A percentile compares a stretch with the other conserved stretches of the same genome.
Evolutionary conservation across 37 sponge, comb jelly and placozoan species (phyloP).

Genomic region (Axinella damicornis): DNA sequence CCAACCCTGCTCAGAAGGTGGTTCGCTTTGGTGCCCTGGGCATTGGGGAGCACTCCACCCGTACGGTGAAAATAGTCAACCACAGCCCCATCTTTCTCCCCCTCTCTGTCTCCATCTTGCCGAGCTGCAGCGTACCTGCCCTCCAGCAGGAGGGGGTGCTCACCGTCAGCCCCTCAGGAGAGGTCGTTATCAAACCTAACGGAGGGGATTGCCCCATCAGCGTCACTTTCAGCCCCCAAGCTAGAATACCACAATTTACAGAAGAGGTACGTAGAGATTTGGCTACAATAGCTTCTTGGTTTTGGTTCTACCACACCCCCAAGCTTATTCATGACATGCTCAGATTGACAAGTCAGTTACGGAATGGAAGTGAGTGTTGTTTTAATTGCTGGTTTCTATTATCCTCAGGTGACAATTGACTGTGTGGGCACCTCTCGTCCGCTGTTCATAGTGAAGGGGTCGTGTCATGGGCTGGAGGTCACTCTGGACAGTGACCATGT

Average conservation of each 20-base stretch:
- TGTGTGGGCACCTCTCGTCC: conserved; percentile 78
- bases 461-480: conserved; percentile 89
- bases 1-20: conserved; percentile 76
- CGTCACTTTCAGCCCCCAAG: conserved; percentile 78
- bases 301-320: too few relatives aligned
- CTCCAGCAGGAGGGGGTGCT: conserved; percentile 69
- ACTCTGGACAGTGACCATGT: conserved; percentile 81
- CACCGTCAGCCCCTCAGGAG: conserved; percentile 61
- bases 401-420: conserved; percentile 85
- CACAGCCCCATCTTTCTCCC: conserved; percentile 75
- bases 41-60: conserved; percentile 49
- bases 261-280: conserved; percentile 73
- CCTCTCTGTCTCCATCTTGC: conserved; percentile 66
- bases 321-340: too few relatives aligned
- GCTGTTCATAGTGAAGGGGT: conserved; percentile 88
- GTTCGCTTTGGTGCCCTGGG: conserved; percentile 90
- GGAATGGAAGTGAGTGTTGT: too few relatives aligned
- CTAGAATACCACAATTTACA: conserved; percentile 83
- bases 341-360: too few relatives aligned
- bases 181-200: conserved; percentile 79
- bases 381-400: too few relatives aligned
- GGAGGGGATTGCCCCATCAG: conserved; percentile 50
- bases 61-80: conserved; percentile 83
- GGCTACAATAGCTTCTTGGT: too few relatives aligned
- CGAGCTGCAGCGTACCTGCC: conserved; percentile 64